These are phyloP conservation scores for Onychomys arenicola DNA, from an alignment of 2,797 vertebrate species.

Conservation along the genomic window DNA sequence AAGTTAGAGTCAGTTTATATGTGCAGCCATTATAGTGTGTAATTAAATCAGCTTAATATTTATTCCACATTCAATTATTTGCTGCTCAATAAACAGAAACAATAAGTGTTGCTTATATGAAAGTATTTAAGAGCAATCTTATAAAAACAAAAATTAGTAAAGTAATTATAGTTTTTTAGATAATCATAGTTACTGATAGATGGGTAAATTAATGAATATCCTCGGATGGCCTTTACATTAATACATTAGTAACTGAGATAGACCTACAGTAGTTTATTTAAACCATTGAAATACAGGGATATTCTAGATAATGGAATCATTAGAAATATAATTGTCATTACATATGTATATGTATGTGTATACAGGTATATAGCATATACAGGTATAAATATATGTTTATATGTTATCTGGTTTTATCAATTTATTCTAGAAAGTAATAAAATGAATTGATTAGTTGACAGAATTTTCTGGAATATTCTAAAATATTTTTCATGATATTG, in stretches of 20 bases:
- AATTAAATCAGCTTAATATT: not conserved
- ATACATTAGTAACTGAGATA: not conserved
- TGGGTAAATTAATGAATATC: not conserved
- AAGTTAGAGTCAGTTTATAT: not conserved
- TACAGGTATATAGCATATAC: not conserved
- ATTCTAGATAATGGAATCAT: not conserved
- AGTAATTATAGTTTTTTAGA: not conserved
- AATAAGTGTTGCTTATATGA: not conserved
- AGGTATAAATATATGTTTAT: not conserved
- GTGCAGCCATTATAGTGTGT: not conserved
- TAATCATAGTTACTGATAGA: not conserved
- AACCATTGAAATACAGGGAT: not conserved
- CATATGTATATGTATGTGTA: not conserved
- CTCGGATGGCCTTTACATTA: not conserved
- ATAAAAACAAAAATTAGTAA: not conserved
- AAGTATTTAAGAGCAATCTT: not conserved
- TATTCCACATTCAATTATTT: not conserved
- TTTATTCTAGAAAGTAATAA: not conserved
- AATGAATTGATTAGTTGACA: not conserved
- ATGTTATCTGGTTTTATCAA: not conserved
- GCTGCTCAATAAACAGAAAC: not conserved
- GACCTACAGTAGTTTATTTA: not conserved
- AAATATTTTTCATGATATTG: not conserved
- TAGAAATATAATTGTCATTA: not conserved
- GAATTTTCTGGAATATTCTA: not conserved